A percentile compares a stretch with the other conserved stretches of the same genome.
phyloP scores from a whole-genome alignment of 2,113 vertebrate species.

The Microtus montanus region DNA sequence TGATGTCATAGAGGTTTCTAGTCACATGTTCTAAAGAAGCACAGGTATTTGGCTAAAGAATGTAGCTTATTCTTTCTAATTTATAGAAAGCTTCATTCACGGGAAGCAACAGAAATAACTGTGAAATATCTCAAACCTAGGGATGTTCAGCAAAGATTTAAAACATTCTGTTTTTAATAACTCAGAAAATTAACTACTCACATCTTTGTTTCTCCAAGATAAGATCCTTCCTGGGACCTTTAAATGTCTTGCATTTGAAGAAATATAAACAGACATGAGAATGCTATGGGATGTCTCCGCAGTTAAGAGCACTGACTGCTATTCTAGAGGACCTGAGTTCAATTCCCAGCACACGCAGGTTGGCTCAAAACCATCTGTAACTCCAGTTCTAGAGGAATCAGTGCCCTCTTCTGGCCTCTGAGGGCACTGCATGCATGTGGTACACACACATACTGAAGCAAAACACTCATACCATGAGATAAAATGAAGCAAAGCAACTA shows the following conservation, averaged over 20 bases:
- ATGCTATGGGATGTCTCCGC: not conserved
- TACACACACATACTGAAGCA: not conserved
- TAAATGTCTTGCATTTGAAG: slow-evolving; percentile 18
- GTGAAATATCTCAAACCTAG: not conserved
- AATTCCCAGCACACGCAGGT: no score
- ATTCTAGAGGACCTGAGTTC: not conserved
- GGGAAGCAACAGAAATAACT: not conserved
- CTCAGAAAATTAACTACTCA: not conserved
- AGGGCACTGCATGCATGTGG: not conserved
- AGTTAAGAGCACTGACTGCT: not conserved
- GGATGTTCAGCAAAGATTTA: not conserved
- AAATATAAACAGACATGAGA: slow-evolving; percentile 33
- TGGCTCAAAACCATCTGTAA: no score
- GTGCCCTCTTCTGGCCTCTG: not conserved
- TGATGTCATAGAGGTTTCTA: slow-evolving; percentile 37
- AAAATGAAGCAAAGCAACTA: not conserved
- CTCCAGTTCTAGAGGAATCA: no score
- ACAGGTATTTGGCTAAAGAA: not conserved
- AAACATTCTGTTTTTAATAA: slow-evolving; percentile 1
- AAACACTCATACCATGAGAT: not conserved
- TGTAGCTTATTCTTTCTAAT: not conserved
- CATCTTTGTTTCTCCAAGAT: slow-evolving; percentile 32
- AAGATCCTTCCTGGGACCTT: not conserved
- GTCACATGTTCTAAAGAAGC: slow-evolving; percentile 10
- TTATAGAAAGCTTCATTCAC: not conserved